These are phyloP conservation scores for Terrapene triunguis DNA, from an alignment of 2,113 vertebrate genomes.

Conservation along the genomic window DNA sequence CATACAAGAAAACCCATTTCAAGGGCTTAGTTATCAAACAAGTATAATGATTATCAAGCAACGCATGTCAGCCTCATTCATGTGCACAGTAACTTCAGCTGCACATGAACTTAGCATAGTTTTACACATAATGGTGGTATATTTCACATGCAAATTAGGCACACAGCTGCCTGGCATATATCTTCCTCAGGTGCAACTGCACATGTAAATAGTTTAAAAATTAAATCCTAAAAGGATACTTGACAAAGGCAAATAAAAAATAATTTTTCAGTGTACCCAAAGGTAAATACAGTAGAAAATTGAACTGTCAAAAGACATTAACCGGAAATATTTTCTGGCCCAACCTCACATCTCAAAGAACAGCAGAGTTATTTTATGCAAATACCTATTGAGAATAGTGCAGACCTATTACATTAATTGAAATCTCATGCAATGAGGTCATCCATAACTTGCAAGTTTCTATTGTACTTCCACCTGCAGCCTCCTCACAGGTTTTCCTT, in stretches of 20 bases:
- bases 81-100: not conserved
- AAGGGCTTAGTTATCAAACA: not conserved
- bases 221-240: not conserved
- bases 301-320: not conserved
- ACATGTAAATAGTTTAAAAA: not conserved
- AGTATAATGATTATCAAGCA: not conserved
- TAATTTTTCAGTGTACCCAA: not conserved
- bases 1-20: not conserved
- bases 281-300: constrained; percentile 5
- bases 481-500: constrained; percentile 13
- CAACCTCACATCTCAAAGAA: not conserved
- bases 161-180: not conserved
- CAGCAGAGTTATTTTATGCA: constrained; percentile 34
- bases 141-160: not conserved
- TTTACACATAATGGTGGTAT: not conserved
- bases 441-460: not conserved
- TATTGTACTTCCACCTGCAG: not conserved
- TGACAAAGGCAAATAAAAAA: not conserved
- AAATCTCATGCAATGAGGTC: not conserved
- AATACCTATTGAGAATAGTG: constrained; percentile 3
- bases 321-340: not conserved
- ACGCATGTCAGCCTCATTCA: not conserved
- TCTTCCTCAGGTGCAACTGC: not conserved
- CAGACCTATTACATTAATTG: not conserved
- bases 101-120: not conserved